A percentile compares a stretch with the other conserved stretches of the same genome.
phyloP scores from a whole-genome alignment of 2,113 vertebrate species.

The Nyctibius bracteatus region DNA sequence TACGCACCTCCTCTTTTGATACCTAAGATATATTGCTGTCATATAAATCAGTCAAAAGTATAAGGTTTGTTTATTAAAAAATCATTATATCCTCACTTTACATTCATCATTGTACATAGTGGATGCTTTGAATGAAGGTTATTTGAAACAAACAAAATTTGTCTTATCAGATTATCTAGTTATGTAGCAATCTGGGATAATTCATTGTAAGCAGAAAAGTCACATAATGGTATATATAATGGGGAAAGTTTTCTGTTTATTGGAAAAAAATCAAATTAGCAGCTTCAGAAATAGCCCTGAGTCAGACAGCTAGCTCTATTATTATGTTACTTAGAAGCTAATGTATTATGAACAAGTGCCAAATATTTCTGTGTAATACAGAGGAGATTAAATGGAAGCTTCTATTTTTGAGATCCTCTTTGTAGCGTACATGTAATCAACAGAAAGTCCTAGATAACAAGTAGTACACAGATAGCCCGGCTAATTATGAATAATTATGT shows the following conservation, averaged over 20 bases:
- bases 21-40: neutral
- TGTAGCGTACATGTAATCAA: constrained; percentile 1
- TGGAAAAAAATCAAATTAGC: constrained; percentile 58
- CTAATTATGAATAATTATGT: constrained; percentile 52
- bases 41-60: neutral
- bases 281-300: constrained; percentile 57
- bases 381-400: constrained; percentile 56
- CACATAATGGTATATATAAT: constrained; percentile 11
- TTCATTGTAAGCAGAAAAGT: constrained; percentile 37
- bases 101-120: neutral
- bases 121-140: neutral
- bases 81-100: neutral
- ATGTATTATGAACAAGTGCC: constrained; percentile 65
- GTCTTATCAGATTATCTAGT: neutral
- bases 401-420: constrained; percentile 55
- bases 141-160: constrained; percentile 27
- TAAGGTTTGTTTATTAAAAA: constrained; percentile 4
- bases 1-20: neutral
- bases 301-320: constrained; percentile 56
- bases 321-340: constrained; percentile 65
- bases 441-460: constrained; percentile 61
- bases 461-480: constrained; percentile 15
- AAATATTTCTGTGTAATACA: constrained; percentile 56
- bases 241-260: constrained; percentile 47
- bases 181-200: constrained; percentile 30